Evolutionary conservation across 1,140 invertebrate genomes (phyloP).

Genomic region (Brachionus manjavacas): DNA sequence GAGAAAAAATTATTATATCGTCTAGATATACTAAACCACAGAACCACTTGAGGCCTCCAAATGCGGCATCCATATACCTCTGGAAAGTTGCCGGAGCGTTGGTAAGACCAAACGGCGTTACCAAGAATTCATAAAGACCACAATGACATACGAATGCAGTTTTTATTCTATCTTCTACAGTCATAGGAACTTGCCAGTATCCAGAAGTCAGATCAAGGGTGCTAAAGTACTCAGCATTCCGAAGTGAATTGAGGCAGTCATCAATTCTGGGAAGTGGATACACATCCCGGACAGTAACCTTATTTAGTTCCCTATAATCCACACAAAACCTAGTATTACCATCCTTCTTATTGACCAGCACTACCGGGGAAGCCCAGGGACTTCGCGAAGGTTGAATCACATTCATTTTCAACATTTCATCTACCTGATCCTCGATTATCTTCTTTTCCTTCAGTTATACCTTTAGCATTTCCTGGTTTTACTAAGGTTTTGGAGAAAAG

Average conservation of each 20-base stretch:
- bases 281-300: slow-evolving; percentile 36
- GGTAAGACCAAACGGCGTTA: too few species aligned
- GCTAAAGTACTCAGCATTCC: slow-evolving; percentile 31
- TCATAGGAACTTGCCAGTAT: slow-evolving; percentile 51
- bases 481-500: too few species aligned
- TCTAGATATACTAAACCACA: too few species aligned
- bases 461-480: background rate
- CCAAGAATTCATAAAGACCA: background rate
- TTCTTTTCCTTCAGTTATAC: background rate
- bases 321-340: background rate
- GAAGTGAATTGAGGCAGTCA: slow-evolving; percentile 43
- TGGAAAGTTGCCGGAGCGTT: too few species aligned
- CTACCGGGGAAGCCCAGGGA: slow-evolving; percentile 18
- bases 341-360: slow-evolving; percentile 11
- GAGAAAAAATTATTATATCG: too few species aligned
- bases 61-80: too few species aligned
- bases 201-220: slow-evolving; percentile 51
- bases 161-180: slow-evolving; percentile 46
- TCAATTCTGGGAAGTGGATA: slow-evolving; percentile 44
- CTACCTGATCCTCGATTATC: background rate
- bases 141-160: slow-evolving; percentile 42
- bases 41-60: too few species aligned
- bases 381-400: slow-evolving; percentile 43
- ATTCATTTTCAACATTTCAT: slow-evolving; percentile 35
- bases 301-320: slow-evolving; percentile 44